These are phyloP conservation scores for Lottia scabra DNA, from an alignment of 2,888 invertebrate species.

Conservation along the genomic window DNA sequence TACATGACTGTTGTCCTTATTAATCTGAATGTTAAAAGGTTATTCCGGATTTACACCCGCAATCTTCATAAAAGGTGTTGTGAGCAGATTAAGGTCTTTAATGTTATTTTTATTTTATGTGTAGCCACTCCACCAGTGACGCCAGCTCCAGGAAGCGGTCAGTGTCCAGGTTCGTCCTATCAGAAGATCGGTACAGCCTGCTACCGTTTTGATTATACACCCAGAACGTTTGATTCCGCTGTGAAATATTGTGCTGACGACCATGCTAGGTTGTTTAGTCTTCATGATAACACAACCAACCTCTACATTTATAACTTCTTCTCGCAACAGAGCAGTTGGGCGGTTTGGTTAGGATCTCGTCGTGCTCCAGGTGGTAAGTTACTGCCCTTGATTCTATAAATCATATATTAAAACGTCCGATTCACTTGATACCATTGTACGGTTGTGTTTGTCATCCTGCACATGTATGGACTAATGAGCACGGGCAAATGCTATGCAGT, in stretches of 20 bases:
- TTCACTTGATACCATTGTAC: no score
- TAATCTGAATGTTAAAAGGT: no score
- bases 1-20: no score
- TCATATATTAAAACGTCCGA: no score
- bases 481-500: no score
- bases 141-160: slow-evolving; percentile 42
- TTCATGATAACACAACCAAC: slow-evolving; percentile 40
- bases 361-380: slow-evolving; percentile 43
- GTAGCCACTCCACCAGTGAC: slow-evolving; percentile 41
- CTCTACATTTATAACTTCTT: slow-evolving; percentile 33
- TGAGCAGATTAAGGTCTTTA: not conserved
- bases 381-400: no score
- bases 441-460: no score
- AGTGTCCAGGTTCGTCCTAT: slow-evolving; percentile 39
- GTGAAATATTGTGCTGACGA: slow-evolving; percentile 36
- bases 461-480: no score
- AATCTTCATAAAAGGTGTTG: no score
- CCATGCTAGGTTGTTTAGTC: slow-evolving; percentile 38
- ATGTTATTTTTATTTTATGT: not conserved
- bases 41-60: no score
- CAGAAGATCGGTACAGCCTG: slow-evolving; percentile 33
- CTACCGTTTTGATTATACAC: slow-evolving; percentile 34
- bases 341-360: slow-evolving; percentile 49
- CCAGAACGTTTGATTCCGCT: slow-evolving; percentile 38
- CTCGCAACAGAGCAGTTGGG: slow-evolving; percentile 25